Evolutionary conservation across 53 echinoderm and acorn worm genomes (phyloP).

Genomic region (Henricia sp.): DNA sequence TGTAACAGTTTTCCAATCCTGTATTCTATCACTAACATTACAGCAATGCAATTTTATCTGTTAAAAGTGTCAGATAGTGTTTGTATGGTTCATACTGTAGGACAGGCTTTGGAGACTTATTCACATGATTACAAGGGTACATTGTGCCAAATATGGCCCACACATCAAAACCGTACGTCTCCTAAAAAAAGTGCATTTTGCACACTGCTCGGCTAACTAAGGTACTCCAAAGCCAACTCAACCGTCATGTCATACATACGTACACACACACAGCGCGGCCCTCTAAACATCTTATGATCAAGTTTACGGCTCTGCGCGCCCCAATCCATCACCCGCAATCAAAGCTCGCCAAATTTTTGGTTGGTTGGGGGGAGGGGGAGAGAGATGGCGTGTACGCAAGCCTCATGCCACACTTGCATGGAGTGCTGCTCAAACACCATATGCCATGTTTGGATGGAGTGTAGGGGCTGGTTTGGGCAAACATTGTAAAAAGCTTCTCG

Average conservation of each 20-base stretch:
- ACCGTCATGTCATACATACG: conserved; percentile 13
- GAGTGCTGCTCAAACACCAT: conserved; percentile 69
- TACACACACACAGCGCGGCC: not conserved
- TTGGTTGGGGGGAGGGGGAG: too few relatives aligned
- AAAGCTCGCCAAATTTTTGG: conserved; percentile 35
- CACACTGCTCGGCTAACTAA: conserved; percentile 26
- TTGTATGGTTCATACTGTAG: too few relatives aligned
- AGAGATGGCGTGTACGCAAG: not conserved
- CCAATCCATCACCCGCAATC: conserved; percentile 42
- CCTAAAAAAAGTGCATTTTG: conserved; percentile 39
- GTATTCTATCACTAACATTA: too few relatives aligned
- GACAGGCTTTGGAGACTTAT: too few relatives aligned
- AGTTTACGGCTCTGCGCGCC: conserved; percentile 10
- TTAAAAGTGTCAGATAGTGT: too few relatives aligned
- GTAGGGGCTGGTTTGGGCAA: conserved; percentile 65
- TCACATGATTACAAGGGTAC: too few relatives aligned
- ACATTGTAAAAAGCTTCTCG: conserved; percentile 68
- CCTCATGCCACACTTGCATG: conserved; percentile 45
- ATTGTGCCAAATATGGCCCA: not conserved
- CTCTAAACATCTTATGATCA: conserved; percentile 9
- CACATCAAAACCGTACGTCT: not conserved
- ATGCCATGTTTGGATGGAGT: conserved; percentile 67
- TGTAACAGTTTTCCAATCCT: too few relatives aligned
- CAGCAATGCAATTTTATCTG: too few relatives aligned
- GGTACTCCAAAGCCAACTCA: conserved; percentile 18